Evolutionary conservation across 1,140 invertebrate genomes (phyloP).

Genomic region (Lordiphosa collinella): DNA sequence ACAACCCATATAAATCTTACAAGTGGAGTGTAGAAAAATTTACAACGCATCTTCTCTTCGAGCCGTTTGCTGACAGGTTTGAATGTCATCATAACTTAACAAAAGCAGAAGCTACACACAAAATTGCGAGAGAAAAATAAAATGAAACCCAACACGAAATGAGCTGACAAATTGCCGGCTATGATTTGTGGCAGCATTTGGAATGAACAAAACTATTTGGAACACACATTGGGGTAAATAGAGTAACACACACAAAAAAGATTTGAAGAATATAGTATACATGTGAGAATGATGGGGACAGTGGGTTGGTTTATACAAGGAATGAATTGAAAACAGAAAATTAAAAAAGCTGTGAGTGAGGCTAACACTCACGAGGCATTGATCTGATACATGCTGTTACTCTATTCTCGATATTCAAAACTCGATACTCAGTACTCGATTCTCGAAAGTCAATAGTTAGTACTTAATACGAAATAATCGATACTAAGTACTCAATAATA

Average conservation of each 20-base stretch:
- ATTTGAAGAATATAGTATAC: too few species aligned
- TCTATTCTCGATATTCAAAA: too few species aligned
- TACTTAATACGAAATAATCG: too few species aligned
- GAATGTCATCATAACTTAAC: slow-evolving; percentile 70
- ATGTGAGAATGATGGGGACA: neutral
- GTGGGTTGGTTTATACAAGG: neutral
- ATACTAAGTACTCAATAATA: too few species aligned
- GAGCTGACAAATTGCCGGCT: slow-evolving; percentile 67
- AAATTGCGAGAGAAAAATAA: slow-evolving; percentile 6
- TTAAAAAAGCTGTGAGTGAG: too few species aligned
- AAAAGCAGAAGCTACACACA: slow-evolving; percentile 17
- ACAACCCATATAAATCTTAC: slow-evolving; percentile 63
- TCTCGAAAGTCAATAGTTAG: too few species aligned
- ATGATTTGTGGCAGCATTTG: slow-evolving; percentile 58
- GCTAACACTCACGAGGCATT: too few species aligned
- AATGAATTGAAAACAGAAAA: too few species aligned
- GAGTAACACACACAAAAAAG: slow-evolving; percentile 12
- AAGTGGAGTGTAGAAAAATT: slow-evolving; percentile 30
- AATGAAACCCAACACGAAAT: slow-evolving; percentile 51
- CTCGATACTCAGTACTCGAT: too few species aligned
- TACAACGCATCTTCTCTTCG: slow-evolving; percentile 7
- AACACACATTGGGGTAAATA: slow-evolving; percentile 15
- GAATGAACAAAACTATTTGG: slow-evolving; percentile 26
- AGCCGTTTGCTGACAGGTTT: slow-evolving; percentile 48
- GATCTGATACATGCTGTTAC: too few species aligned